Base-by-base conservation (phyloP, 2,797 vertebrate species). In the Melanotaenia boesemani region DNA sequence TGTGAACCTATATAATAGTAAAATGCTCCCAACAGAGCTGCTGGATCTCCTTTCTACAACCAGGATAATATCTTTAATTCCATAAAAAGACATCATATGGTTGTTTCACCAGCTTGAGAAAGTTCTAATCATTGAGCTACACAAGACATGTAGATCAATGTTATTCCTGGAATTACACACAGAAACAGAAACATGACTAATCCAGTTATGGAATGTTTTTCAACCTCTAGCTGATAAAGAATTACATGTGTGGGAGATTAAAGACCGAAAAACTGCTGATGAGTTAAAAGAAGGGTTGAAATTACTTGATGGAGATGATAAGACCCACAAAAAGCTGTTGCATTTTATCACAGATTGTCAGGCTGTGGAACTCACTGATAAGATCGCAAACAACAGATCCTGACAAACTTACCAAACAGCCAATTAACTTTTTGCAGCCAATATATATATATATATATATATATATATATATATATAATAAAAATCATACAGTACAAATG, bases 291-390 rank as follows among this genome's bases (percentile, higher is more conserved):
- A 79, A 22, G 11, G 0, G 50, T 52, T 70, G 36, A 73, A 79
- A 56, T 64, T 61, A 56, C 73, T 59, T 80, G 69, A 84, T 70
- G 52, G 20, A 26, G 32, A 54, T 66, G 70, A 77, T 67, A 61
- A 13, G 46, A 64, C 22, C 50, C 39, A 73, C 59, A 67, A 36
- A 24, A 32, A 34, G 63, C 76, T 57, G 28, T 48, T 67, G 72
- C n/a, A 15, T 76, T 74, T 78, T 70, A 80, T 86, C 75, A 67
- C 64, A 71, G 26, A 44, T 56, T 24, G 70, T 77, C 80, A 83
- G 76, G 63, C 44, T 66, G 76, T 41, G 1, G 13, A 62, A 67
- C 58, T 68, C 28, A 46, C n/a, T 58, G 64, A 73, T 28, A 50
- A 52, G 67, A 78, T 60, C 74, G 74, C 56, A 72, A 63, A 56